Evolutionary conservation across 2,113 vertebrate species (phyloP), one percentile per base, ranked within the genome.

Genomic region (Eudyptes chrysolophus): DNA sequence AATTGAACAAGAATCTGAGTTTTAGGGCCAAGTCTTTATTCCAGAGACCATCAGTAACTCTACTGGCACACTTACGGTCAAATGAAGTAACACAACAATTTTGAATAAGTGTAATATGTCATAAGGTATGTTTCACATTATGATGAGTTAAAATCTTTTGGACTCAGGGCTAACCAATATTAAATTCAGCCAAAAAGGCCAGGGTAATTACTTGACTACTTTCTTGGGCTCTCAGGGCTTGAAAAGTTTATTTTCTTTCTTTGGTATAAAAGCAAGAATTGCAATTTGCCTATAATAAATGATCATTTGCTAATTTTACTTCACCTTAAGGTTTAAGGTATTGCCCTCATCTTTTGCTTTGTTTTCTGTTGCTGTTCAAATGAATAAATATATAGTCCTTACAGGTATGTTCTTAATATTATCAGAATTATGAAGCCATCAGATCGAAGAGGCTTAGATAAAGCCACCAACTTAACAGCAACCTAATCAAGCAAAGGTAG

Each of bases 401-500:
- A 49, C 8, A 76, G 10, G 18, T 89, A 5, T 76, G 7, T 94
- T 84, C 61, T 72, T 85, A 92, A 46, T 77, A 65, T 85, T 91
- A 82, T 64, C 21, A 86, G 55, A 95, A 94, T 76, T 60, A 88
- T 25, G 15, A 96, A 94, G 14, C 21, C 9, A 65, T 86, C 7
- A 78, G 29, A 80, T 84, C 40, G 93, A 78, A 89, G 64, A 87
- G 13, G 6, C 27, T 93, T 62, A 70, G 27, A 93, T 48, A 80
- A 95, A 96, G 29, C 32, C 38, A 77, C 8, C 0, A 11, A 92
- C 8, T 85, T 83, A 81, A 60, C 21, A 95, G 38, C 17, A 60
- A 87, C 14, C 25, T 92, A 96, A 94, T 84, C 48, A 93, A 95
- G 20, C 42, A 92, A 90, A 96, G 29, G 16, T 18, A 96, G 46